Percentiles rank a stretch among this genome's conserved stretches.
Conservation (phyloP, 2,113 vertebrate species). For the Pampusana beccarii region DNA sequence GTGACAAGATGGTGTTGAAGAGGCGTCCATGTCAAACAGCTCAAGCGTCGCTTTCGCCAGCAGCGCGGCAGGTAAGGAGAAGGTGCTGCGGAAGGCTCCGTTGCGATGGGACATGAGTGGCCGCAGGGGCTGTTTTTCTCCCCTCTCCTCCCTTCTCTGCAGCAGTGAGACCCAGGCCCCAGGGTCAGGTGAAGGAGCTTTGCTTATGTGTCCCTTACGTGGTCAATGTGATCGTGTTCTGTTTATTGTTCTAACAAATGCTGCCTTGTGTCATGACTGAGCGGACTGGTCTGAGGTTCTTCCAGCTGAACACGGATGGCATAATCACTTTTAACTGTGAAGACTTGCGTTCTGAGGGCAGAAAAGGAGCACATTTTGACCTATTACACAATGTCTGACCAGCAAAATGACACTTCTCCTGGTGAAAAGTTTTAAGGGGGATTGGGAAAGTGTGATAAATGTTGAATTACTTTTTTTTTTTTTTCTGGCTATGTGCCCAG, state of each 20-base stretch:
- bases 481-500: not conserved
- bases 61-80: rapidly evolving
- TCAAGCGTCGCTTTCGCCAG: rapidly evolving
- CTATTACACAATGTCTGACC: not conserved
- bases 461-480: not conserved
- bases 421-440: not conserved
- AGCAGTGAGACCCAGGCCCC: rapidly evolving
- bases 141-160: rapidly evolving
- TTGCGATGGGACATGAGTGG: rapidly evolving
- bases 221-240: rapidly evolving
- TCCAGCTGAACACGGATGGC: not conserved
- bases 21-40: rapidly evolving
- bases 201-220: not conserved
- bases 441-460: constrained; percentile 1
- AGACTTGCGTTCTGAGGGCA: not conserved
- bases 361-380: not conserved
- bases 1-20: rapidly evolving
- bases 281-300: rapidly evolving
- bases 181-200: not conserved
- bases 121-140: rapidly evolving
- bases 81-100: rapidly evolving
- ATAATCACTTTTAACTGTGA: not conserved
- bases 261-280: not conserved
- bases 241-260: not conserved
- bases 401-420: not conserved